Percentiles rank a stretch among this genome's conserved stretches.
Conservation (phyloP, 2,113 vertebrate species). For the Shinisaurus crocodilurus region DNA sequence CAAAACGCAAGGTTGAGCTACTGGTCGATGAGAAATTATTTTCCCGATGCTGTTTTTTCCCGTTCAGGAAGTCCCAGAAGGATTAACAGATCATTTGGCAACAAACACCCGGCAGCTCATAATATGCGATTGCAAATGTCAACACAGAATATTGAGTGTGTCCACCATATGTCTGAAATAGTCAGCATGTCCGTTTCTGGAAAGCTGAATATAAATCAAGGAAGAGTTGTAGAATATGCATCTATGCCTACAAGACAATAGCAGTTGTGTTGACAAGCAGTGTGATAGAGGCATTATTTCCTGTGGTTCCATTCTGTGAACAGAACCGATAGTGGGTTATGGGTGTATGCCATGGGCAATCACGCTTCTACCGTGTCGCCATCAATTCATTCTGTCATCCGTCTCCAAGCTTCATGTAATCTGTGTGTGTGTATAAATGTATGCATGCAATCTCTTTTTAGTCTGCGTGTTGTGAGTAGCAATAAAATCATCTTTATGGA, state of each 20-base stretch:
- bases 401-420: not conserved
- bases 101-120: not conserved
- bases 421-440: not conserved
- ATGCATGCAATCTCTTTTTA: not conserved
- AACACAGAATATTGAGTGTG: not conserved
- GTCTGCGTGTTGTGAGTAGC: not conserved
- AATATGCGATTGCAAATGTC: constrained; percentile 22
- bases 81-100: constrained; percentile 26
- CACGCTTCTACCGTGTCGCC: not conserved
- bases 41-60: not conserved
- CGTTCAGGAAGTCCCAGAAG: constrained; percentile 22
- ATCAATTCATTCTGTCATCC: not conserved
- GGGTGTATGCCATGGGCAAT: not conserved
- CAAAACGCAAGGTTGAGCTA: not conserved
- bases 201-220: not conserved
- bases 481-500: not conserved
- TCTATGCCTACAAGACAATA: not conserved
- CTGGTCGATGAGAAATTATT: not conserved
- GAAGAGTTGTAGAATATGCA: not conserved
- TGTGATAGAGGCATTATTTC: not conserved
- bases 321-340: not conserved
- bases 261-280: not conserved
- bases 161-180: not conserved
- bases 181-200: not conserved
- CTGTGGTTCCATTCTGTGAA: not conserved